Conservation (phyloP, 2,113 vertebrate species). For the Cebus imitator region DNA sequence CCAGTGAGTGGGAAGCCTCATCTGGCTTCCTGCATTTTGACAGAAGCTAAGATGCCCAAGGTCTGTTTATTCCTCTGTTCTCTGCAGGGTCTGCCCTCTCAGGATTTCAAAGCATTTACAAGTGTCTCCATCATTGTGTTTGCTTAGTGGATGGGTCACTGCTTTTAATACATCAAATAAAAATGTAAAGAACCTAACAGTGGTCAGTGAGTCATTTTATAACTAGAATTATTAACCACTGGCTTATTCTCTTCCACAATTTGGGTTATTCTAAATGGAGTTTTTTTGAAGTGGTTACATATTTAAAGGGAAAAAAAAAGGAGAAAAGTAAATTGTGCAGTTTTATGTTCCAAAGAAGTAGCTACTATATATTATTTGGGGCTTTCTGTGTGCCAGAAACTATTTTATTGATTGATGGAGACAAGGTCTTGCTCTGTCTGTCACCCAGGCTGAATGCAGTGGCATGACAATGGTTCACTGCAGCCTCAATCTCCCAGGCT, state of each 20-base stretch:
- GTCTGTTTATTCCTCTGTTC: not conserved
- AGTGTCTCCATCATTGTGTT: not conserved
- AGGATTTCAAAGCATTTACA: not conserved
- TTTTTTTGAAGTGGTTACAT: not conserved
- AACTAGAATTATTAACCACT: not conserved
- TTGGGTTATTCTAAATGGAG: not conserved
- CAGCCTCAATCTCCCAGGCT: not conserved
- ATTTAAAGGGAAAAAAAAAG: not conserved
- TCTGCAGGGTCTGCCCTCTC: not conserved
- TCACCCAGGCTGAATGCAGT: not conserved
- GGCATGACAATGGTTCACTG: not conserved
- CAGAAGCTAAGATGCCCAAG: not conserved
- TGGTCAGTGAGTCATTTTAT: not conserved
- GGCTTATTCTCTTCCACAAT: not conserved
- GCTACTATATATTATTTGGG: not conserved
- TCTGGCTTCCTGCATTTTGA: rapidly evolving
- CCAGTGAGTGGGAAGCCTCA: not conserved
- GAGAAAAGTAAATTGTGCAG: not conserved
- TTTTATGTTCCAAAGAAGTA: not conserved
- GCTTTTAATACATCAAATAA: not conserved
- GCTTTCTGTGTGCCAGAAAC: not conserved
- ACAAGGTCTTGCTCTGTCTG: not conserved
- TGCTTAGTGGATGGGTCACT: not conserved
- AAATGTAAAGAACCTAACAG: not conserved
- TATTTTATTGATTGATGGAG: not conserved